A percentile compares a stretch with the other conserved stretches of the same genome.
These are phyloP conservation scores for Fistularia tabacaria DNA, from an alignment of 2,797 vertebrate species.

Conservation along the genomic window DNA sequence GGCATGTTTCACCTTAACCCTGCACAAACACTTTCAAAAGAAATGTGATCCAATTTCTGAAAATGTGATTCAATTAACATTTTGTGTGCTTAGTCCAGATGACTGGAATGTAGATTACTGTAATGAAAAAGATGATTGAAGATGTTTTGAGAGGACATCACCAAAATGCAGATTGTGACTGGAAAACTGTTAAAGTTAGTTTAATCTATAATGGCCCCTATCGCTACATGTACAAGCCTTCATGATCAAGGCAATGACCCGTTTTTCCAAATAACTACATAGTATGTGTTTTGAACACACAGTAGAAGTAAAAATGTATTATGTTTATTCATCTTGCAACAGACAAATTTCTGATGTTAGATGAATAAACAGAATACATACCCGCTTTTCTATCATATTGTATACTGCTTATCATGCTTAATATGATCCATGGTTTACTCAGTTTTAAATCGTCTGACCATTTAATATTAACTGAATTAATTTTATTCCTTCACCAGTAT, in stretches of 20 bases:
- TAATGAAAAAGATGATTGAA: conserved; percentile 61
- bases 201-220: conserved; percentile 65
- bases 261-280: conserved; percentile 61
- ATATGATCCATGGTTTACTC: too few relatives aligned
- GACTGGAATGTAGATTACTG: conserved; percentile 60
- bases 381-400: neutral
- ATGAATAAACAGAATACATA: neutral
- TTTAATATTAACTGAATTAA: too few relatives aligned
- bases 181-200: conserved; percentile 62
- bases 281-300: conserved; percentile 53
- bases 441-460: too few relatives aligned
- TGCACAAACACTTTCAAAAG: conserved; percentile 59
- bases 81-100: conserved; percentile 58
- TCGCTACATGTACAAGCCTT: conserved; percentile 62
- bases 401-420: too few relatives aligned
- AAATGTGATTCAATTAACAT: conserved; percentile 72
- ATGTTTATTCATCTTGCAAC: neutral
- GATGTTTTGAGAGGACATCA: conserved; percentile 47
- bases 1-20: conserved; percentile 43
- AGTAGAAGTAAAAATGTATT: conserved; percentile 41
- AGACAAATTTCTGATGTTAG: neutral
- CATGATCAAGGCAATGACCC: conserved; percentile 67
- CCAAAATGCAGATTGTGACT: conserved; percentile 59
- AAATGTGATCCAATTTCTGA: conserved; percentile 71
- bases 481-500: too few relatives aligned